These are phyloP conservation scores for Meloidogyne exigua DNA, from an alignment of 1,140 invertebrate genomes.

Conservation along the genomic window DNA sequence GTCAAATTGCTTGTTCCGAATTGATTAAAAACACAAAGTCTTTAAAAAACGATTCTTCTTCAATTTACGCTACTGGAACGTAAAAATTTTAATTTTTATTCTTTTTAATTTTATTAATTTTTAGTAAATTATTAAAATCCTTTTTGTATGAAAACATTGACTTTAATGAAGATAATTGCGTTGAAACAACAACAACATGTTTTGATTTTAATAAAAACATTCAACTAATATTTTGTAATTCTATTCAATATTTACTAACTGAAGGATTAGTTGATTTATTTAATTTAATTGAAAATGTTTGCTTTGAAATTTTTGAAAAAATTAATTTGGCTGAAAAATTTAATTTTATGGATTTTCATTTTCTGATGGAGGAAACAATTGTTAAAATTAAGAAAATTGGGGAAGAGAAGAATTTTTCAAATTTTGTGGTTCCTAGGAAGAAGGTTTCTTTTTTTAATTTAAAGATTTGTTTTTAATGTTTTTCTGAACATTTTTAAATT, in stretches of 20 bases:
- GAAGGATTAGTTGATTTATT: neutral
- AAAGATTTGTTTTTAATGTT: no score
- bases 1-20: neutral
- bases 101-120: neutral
- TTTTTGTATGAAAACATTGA: no score
- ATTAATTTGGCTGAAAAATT: constrained; percentile 1
- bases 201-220: neutral
- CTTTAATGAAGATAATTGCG: neutral
- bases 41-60: neutral
- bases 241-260: neutral
- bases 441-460: neutral
- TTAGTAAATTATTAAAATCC: neutral
- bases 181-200: neutral
- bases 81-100: neutral
- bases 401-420: neutral
- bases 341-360: neutral
- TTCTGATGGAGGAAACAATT: neutral
- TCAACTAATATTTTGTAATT: neutral
- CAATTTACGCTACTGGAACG: neutral
- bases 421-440: neutral
- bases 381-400: constrained; percentile 5
- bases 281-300: neutral
- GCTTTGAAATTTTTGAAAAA: neutral
- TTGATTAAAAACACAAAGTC: neutral
- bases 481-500: no score